A percentile compares a stretch with the other conserved stretches of the same genome.
Evolutionary conservation across 2,113 vertebrate genomes (phyloP).

Genomic region (Thamnaconus septentrionalis): DNA sequence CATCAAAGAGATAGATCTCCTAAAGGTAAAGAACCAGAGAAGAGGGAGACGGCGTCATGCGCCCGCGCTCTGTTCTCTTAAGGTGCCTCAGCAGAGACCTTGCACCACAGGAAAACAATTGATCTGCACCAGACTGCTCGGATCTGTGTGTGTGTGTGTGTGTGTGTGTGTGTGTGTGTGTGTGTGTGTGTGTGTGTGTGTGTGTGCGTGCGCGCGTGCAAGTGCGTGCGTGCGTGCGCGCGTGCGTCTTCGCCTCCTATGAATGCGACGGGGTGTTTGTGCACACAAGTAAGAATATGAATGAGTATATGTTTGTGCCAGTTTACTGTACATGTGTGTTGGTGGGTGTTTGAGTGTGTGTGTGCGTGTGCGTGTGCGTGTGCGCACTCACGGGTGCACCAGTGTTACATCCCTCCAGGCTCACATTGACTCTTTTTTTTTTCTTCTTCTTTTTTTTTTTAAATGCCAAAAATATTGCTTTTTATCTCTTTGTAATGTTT

Average conservation of each 20-base stretch:
- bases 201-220: slow-evolving; percentile 42
- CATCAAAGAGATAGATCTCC: slow-evolving; percentile 99
- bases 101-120: slow-evolving; percentile 80
- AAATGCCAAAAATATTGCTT: slow-evolving; percentile 67
- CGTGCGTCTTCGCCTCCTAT: slow-evolving; percentile 10
- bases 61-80: slow-evolving; percentile 74
- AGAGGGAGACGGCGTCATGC: slow-evolving; percentile 70
- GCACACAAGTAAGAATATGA: not conserved
- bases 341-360: slow-evolving; percentile 22
- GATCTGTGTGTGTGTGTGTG: slow-evolving; percentile 45
- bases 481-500: slow-evolving; percentile 63
- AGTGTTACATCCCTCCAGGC: slow-evolving; percentile 72
- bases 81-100: slow-evolving; percentile 79
- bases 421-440: slow-evolving; percentile 65
- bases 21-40: slow-evolving; percentile 91
- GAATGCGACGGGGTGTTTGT: too few relatives aligned
- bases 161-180: slow-evolving; percentile 21
- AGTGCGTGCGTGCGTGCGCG: too few relatives aligned
- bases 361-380: slow-evolving; percentile 11
- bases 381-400: slow-evolving; percentile 14
- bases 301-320: not conserved
- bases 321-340: not conserved
- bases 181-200: slow-evolving; percentile 43
- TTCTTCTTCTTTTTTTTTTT: slow-evolving; percentile 2
- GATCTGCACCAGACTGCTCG: slow-evolving; percentile 72